Percentiles rank a stretch among this genome's conserved stretches.
Evolutionary conservation across 2,888 invertebrate species (phyloP).

Genomic region (Diaperis boleti): DNA sequence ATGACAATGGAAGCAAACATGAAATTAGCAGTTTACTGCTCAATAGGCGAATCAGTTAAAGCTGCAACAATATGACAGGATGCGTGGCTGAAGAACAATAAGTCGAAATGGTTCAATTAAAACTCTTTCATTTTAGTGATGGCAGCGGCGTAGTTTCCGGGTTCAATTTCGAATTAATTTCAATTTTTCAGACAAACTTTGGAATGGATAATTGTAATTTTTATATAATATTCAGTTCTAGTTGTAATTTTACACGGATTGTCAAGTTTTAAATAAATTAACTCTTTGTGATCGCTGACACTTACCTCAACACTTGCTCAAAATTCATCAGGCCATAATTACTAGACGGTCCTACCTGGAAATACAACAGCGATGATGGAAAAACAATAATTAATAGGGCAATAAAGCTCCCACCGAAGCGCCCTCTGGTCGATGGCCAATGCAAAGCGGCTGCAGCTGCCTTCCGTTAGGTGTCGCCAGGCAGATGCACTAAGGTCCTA

Average conservation of each 20-base stretch:
- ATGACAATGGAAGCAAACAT: background rate
- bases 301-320: background rate
- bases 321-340: too few species aligned
- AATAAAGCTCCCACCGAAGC: constrained; percentile 36
- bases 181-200: constrained; percentile 27
- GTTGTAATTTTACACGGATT: too few species aligned
- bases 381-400: constrained; percentile 44
- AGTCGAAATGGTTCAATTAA: constrained; percentile 28
- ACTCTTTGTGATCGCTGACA: too few species aligned
- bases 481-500: constrained; percentile 40
- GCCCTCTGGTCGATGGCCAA: constrained; percentile 46
- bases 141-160: constrained; percentile 22
- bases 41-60: constrained; percentile 21
- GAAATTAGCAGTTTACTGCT: background rate
- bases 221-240: too few species aligned
- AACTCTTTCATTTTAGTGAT: constrained; percentile 28
- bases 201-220: too few species aligned
- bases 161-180: constrained; percentile 29
- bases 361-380: too few species aligned
- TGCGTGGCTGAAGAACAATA: constrained; percentile 18
- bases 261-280: too few species aligned
- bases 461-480: constrained; percentile 48
- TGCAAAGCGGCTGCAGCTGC: constrained; percentile 44
- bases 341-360: too few species aligned
- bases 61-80: constrained; percentile 25